Evolutionary conservation across 2,113 vertebrate genomes (phyloP).

Genomic region (Oncorhynchus mykiss): DNA sequence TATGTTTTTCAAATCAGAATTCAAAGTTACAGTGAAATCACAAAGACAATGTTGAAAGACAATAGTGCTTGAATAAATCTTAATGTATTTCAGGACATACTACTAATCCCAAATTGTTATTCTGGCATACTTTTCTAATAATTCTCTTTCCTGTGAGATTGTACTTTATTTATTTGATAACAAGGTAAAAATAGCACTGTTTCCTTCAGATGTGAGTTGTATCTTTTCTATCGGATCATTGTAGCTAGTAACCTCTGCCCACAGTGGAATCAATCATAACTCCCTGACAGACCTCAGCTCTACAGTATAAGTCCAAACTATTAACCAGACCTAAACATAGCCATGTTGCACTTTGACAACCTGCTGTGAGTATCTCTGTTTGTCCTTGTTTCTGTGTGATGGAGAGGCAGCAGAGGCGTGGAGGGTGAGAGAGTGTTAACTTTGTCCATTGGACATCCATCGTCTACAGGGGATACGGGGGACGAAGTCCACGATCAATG

Average conservation of each 20-base stretch:
- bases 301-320: slow-evolving; percentile 7
- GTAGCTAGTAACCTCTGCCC: slow-evolving; percentile 46
- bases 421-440: neutral
- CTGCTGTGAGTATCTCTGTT: neutral
- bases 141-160: no score
- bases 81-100: no score
- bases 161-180: slow-evolving; percentile 14
- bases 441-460: slow-evolving; percentile 11
- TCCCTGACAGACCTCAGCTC: slow-evolving; percentile 29
- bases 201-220: neutral
- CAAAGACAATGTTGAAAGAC: no score
- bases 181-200: neutral
- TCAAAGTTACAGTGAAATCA: no score
- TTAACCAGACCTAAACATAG: no score
- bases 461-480: slow-evolving; percentile 19
- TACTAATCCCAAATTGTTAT: no score
- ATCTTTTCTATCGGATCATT: slow-evolving; percentile 13
- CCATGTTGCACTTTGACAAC: neutral
- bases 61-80: no score
- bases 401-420: neutral
- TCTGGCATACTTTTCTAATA: no score
- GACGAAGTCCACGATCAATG: slow-evolving; percentile 46
- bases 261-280: slow-evolving; percentile 60
- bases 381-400: slow-evolving; percentile 8
- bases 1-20: no score